Base-by-base conservation (phyloP, 1,140 invertebrate species). In the Lepidurus packardi region DNA sequence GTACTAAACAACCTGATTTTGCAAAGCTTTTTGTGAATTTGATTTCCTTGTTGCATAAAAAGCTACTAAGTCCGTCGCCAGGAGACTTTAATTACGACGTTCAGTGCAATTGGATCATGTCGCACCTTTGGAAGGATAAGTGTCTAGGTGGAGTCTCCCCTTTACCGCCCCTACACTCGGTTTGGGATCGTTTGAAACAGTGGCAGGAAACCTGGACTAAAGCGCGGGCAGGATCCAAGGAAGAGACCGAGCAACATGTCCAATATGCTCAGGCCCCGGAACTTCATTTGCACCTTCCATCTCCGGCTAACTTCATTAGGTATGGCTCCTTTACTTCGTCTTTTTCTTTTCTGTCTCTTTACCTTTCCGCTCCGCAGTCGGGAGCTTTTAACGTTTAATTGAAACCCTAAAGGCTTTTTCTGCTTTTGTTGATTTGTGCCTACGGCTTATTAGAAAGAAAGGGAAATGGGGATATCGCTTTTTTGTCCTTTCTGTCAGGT, bases 231-330 rank as follows among this genome's bases (percentile, higher is more conserved):
- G 53, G 53, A 65, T 65, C 53, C 13, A 65, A 65, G 21, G 53
- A 65, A 65, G 53, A 65, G 21, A 9, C 53, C 53, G 53, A 65
- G 21, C 53, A 65, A 21, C 53, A 65, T 21, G 16, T 65, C 21
- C 53, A 13, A 16, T 65, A n/a, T 21, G 53, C 53, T 65, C 53
- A 13, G n/a, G 53, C 53, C 21, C 53, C 53, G 53, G 53, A 65
- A 65, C 53, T 65, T 65, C 53, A 65, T 65, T 65, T 65, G 16
- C 53, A 65, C 53, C 53, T n/a, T 65, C 53, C 53, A 65, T 65
- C 21, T 65, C 53, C 53, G 53, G 8, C 53, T 65, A 65, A 65
- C 21, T 13, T 65, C 53, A 21, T 65, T 21, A 65, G 53, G 53
- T 65, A 65, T 21, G 21, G 16, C 16, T 21, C 53, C 13, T 9